A percentile compares a stretch with the other conserved stretches of the same genome.
phyloP scores from a whole-genome alignment of 2,113 vertebrate genomes.

The Panthera leo region DNA sequence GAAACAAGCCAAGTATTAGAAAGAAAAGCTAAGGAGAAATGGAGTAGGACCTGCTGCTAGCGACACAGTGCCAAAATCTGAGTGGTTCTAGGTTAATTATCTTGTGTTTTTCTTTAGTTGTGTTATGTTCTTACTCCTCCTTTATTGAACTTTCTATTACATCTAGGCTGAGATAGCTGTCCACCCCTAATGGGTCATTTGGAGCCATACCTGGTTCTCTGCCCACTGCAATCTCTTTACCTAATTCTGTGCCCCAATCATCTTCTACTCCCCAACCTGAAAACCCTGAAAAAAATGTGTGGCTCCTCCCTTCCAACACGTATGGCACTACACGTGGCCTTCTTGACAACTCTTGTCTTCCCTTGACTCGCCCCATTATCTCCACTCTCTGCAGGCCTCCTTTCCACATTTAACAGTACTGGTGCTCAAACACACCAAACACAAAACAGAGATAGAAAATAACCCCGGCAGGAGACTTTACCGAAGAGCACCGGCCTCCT shows the following conservation, averaged over 20 bases:
- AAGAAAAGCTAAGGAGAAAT: background rate
- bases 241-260: background rate
- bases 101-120: slow-evolving; percentile 13
- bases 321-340: background rate
- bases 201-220: background rate
- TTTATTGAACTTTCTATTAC: background rate
- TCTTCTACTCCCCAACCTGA: background rate
- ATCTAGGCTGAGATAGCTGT: background rate
- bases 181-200: background rate
- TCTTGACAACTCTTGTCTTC: background rate
- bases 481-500: background rate
- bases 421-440: background rate
- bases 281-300: background rate
- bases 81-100: background rate
- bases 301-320: background rate
- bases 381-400: background rate
- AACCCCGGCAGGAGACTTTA: background rate
- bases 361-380: background rate
- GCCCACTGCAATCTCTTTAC: background rate
- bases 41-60: background rate
- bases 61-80: background rate
- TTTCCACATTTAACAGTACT: background rate
- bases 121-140: background rate
- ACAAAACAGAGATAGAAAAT: background rate
- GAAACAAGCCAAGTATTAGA: background rate